Conservation (phyloP, 2,797 vertebrate genomes). For the Sarcophilus harrisii region DNA sequence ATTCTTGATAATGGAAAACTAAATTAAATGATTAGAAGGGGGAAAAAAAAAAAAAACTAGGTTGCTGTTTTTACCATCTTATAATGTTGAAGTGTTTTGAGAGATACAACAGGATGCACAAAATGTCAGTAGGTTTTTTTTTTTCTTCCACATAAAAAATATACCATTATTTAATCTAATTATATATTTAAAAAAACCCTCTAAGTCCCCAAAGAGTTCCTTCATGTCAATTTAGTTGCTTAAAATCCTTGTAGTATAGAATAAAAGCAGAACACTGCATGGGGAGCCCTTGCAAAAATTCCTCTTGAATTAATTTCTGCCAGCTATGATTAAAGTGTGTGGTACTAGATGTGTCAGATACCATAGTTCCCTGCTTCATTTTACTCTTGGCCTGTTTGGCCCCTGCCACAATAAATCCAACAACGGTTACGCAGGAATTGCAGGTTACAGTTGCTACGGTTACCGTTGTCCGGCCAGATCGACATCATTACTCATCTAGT, state of each 20-base stretch:
- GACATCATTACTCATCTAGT: conserved; percentile 85
- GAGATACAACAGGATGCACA: neutral
- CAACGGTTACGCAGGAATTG: conserved; percentile 84
- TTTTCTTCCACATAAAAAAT: conserved; percentile 33
- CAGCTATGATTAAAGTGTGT: conserved; percentile 85
- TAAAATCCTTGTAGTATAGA: neutral
- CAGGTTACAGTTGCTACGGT: conserved; percentile 90
- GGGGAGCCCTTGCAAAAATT: conserved; percentile 77
- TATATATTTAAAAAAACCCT: neutral
- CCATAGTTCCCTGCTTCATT: conserved; percentile 84
- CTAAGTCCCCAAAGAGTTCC: neutral
- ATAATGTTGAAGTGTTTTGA: conserved; percentile 36
- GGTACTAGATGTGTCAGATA: conserved; percentile 86
- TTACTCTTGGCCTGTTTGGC: conserved; percentile 86
- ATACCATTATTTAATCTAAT: conserved; percentile 16
- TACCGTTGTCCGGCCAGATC: conserved; percentile 85
- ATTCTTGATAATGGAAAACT: conserved; percentile 61
- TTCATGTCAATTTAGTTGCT: conserved; percentile 38
- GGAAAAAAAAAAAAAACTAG: conserved; percentile 43
- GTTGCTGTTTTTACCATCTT: conserved; percentile 39
- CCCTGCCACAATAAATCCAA: conserved; percentile 87
- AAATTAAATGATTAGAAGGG: conserved; percentile 57
- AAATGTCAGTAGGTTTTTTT: conserved; percentile 25
- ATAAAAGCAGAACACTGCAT: conserved; percentile 53
- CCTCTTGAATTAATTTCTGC: conserved; percentile 87